A percentile compares a stretch with the other conserved stretches of the same genome.
phyloP scores from a whole-genome alignment of 2,888 invertebrate species.

The Trilocha varians region DNA sequence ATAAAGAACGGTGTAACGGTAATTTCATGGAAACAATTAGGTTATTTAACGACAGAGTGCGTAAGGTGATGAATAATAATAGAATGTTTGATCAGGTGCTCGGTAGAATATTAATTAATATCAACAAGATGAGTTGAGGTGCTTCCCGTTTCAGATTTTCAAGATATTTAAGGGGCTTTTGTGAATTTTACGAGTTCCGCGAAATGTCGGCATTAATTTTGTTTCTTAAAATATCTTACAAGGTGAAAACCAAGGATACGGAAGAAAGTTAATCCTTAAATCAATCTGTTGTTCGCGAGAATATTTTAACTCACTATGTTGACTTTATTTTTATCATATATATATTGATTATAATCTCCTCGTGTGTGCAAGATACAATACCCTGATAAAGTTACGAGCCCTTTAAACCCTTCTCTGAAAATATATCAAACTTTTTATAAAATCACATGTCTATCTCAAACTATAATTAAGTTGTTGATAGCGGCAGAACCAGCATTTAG shows the following conservation, averaged over 20 bases:
- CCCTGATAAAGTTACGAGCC: too few species aligned
- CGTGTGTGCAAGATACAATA: too few species aligned
- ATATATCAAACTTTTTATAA: too few species aligned
- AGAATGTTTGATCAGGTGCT: not conserved
- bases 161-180: not conserved
- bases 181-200: not conserved
- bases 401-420: too few species aligned
- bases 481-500: not conserved
- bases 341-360: too few species aligned
- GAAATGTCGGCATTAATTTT: not conserved
- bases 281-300: too few species aligned
- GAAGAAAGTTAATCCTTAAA: too few species aligned
- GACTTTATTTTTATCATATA: too few species aligned
- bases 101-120: not conserved
- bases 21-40: not conserved
- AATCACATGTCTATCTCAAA: too few species aligned
- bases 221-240: too few species aligned
- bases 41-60: not conserved
- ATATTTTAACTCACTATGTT: too few species aligned
- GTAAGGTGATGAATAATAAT: not conserved
- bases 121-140: not conserved
- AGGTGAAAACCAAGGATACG: too few species aligned
- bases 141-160: not conserved
- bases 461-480: not conserved
- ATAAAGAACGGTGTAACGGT: not conserved